phyloP scores from a whole-genome alignment of 2,113 vertebrate genomes.

The Syngnathus typhle region DNA sequence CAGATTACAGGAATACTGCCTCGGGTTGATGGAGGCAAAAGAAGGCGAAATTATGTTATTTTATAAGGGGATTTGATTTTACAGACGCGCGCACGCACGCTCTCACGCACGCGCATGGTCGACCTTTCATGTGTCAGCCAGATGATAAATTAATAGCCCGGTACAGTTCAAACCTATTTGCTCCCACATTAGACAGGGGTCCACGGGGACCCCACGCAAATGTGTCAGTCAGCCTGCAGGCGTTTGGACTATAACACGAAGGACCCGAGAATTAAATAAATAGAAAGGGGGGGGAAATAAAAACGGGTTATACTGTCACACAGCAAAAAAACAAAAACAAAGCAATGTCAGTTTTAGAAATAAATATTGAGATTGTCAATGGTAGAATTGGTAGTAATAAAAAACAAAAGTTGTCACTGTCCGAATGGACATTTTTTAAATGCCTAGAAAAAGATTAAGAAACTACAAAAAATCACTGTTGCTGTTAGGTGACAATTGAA shows the following conservation, averaged over 20 bases:
- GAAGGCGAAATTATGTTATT: slow-evolving; percentile 8
- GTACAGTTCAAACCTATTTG: slow-evolving; percentile 77
- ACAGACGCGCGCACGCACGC: not conserved
- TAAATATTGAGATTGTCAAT: not conserved
- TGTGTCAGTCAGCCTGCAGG: slow-evolving; percentile 75
- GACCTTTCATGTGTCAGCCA: slow-evolving; percentile 56
- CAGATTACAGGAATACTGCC: slow-evolving; percentile 35
- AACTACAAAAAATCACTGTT: not conserved
- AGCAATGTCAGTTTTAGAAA: not conserved
- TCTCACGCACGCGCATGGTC: slow-evolving; percentile 10
- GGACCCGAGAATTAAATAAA: not conserved
- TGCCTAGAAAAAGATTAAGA: not conserved
- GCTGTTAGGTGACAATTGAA: not conserved
- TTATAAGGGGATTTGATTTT: slow-evolving; percentile 12
- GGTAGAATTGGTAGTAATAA: not conserved
- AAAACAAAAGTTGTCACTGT: not conserved
- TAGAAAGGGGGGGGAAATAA: not conserved
- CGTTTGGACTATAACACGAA: slow-evolving; percentile 36
- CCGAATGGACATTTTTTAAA: no score
- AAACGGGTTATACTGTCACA: not conserved
- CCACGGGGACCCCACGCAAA: slow-evolving; percentile 73
- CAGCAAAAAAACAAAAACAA: not conserved
- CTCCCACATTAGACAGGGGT: slow-evolving; percentile 73
- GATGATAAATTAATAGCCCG: slow-evolving; percentile 77
- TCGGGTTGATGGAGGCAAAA: slow-evolving; percentile 21